phyloP scores from a whole-genome alignment of 1,140 invertebrate genomes.

The Babylonia areolata region DNA sequence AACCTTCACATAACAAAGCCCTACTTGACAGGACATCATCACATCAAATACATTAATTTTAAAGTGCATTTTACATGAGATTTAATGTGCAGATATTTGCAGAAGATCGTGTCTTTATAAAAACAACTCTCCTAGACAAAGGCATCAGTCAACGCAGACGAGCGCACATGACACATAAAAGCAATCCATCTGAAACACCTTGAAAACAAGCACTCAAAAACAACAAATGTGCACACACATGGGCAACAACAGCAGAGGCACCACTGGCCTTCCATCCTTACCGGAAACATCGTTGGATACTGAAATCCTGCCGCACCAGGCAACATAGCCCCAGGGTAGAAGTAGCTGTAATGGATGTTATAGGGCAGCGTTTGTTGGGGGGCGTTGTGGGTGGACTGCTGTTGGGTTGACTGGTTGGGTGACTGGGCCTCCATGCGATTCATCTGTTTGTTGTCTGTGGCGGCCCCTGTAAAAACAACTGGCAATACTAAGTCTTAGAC shows the following conservation, averaged over 20 bases:
- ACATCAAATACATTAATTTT: too few species aligned
- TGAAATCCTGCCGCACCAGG: slow-evolving; percentile 81
- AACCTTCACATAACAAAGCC: too few species aligned
- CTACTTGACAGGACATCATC: too few species aligned
- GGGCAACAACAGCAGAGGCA: too few species aligned
- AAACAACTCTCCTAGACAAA: too few species aligned
- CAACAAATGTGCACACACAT: too few species aligned
- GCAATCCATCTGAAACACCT: too few species aligned
- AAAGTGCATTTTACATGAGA: too few species aligned
- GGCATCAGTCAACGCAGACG: too few species aligned
- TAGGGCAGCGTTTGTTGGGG: slow-evolving; percentile 76
- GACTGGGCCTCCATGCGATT: slow-evolving; percentile 88
- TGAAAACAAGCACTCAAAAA: not conserved
- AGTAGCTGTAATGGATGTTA: slow-evolving; percentile 83
- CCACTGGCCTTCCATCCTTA: slow-evolving; percentile 51
- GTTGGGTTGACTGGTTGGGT: slow-evolving; percentile 84
- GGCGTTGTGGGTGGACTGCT: slow-evolving; percentile 80
- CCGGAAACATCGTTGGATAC: slow-evolving; percentile 81
- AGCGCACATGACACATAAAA: too few species aligned
- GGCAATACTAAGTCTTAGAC: not conserved
- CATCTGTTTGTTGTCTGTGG: slow-evolving; percentile 78
- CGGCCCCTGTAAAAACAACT: slow-evolving; percentile 9
- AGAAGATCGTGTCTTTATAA: too few species aligned
- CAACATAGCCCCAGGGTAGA: slow-evolving; percentile 79
- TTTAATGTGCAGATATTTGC: too few species aligned